A percentile compares a stretch with the other conserved stretches of the same genome.
Conservation (phyloP, 2,797 vertebrate species). For the Pagetopsis macropterus region DNA sequence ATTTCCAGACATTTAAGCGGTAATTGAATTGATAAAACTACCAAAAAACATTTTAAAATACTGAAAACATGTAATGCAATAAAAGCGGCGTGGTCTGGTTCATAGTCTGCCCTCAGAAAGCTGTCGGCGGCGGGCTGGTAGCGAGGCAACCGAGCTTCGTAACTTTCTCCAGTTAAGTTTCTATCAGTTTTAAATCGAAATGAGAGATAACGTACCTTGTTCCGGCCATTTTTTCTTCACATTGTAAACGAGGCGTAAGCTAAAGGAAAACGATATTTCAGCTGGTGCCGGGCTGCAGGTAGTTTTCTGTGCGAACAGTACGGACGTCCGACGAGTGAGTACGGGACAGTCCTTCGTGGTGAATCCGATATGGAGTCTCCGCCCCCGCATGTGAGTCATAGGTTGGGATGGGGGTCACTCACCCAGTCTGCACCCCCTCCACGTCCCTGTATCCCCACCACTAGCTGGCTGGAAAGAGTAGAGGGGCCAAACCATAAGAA, state of each 20-base stretch:
- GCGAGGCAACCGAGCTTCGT: neutral
- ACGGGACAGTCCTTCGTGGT: constrained; percentile 51
- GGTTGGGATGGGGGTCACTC: constrained; percentile 65
- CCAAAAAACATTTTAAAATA: neutral
- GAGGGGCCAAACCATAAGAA: neutral
- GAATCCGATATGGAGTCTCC: constrained; percentile 73
- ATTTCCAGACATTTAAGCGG: neutral
- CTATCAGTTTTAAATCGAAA: neutral
- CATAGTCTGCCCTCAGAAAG: neutral
- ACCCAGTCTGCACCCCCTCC: constrained; percentile 48
- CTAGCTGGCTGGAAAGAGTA: constrained; percentile 14
- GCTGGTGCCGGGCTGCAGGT: neutral
- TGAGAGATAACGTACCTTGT: constrained; percentile 71
- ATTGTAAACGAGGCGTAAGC: constrained; percentile 68
- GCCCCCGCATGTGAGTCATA: constrained; percentile 77
- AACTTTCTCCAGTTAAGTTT: constrained; percentile 47
- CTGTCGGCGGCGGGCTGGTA: constrained; percentile 13
- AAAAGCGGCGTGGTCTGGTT: constrained; percentile 13
- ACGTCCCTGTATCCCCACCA: neutral
- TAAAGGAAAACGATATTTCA: neutral
- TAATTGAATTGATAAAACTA: neutral
- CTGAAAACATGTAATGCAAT: neutral
- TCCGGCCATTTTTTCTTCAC: constrained; percentile 83
- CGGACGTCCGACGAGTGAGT: constrained; percentile 36
- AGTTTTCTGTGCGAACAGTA: constrained; percentile 17